Conservation (phyloP, 64 coral and sea anemone genomes). For the Stichodactyla helianthus region DNA sequence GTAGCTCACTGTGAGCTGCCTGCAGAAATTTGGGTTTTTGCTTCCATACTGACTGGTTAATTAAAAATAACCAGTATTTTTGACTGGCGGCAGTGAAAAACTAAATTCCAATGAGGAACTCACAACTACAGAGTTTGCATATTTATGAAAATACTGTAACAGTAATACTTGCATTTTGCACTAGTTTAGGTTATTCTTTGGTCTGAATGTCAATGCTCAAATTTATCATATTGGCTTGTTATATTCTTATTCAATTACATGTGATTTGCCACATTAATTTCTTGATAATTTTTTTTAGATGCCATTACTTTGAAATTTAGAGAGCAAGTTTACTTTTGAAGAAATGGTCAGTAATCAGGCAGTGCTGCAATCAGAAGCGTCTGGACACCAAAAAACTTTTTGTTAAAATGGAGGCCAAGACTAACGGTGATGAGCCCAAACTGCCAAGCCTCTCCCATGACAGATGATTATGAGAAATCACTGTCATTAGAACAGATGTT, state of each 20-base stretch:
- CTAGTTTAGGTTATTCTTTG: background rate
- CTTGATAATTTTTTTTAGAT: conserved; percentile 8
- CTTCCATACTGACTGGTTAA: background rate
- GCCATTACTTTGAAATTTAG: background rate
- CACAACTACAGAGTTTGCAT: background rate
- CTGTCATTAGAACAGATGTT: background rate
- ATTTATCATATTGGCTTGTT: background rate
- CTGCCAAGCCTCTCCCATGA: background rate
- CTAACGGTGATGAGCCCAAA: background rate
- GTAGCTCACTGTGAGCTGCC: background rate
- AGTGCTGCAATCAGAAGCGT: background rate
- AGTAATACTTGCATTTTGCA: background rate
- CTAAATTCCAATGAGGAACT: background rate
- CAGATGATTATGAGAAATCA: background rate
- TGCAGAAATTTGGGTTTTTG: background rate
- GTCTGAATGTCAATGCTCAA: background rate
- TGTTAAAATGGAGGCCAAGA: background rate
- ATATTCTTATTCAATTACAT: conserved; percentile 4
- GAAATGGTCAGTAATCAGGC: conserved; percentile 1
- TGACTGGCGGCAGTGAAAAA: background rate
- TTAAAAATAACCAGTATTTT: background rate
- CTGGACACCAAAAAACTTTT: background rate
- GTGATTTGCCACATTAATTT: conserved; percentile 1
- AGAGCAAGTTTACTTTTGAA: background rate
- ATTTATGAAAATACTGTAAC: background rate